Base-by-base conservation (phyloP, 2,113 vertebrate species). In the Nycticorax nycticorax region DNA sequence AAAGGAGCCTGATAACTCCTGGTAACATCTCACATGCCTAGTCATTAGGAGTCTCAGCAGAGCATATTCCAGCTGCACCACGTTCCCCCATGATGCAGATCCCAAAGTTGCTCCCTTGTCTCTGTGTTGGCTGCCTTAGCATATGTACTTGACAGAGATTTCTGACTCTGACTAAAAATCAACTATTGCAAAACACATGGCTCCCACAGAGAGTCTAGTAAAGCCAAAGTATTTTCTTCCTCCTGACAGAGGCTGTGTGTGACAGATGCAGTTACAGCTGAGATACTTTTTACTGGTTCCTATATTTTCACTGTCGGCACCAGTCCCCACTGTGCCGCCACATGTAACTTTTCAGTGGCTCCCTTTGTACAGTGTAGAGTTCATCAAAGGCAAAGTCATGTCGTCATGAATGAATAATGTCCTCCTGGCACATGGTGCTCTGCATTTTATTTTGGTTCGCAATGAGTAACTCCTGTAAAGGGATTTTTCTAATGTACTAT, bases 231-330 rank as follows among this genome's bases (percentile, higher is more conserved):
- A 80, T 55, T 84, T 86, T 88, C 52, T 62, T 91, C 55, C n/a
- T n/a, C 48, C 55, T 62, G 73, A 79, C 81, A 48, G 85, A 93
- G 55, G 55, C 74, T 47, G 28, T 69, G 37, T 76, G 53, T 92
- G 88, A 87, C 89, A 95, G 79, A 92, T 90, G 59, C 67, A 96
- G 64, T 64, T 92, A 64, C 57, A 93, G 80, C 41, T 90, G 73
- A 96, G 69, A 59, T 8, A 43, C 33, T 94, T 95, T 93, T 81
- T 50, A 59, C 45, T 43, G 57, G 84, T 95, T 89, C 68, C 93
- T 97, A 8, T 89, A 91, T 96, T 97, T 97, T 94, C 77, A 88
- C 48, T 87, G 57, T 93, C 3, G 2, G 41, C 67, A 85, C 39
- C 67, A 63, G 47, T 82, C 48, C 90, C 67, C 76, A 75, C 41